Evolutionary conservation across 2,113 vertebrate genomes (phyloP).

Genomic region (Amphiprion ocellaris): DNA sequence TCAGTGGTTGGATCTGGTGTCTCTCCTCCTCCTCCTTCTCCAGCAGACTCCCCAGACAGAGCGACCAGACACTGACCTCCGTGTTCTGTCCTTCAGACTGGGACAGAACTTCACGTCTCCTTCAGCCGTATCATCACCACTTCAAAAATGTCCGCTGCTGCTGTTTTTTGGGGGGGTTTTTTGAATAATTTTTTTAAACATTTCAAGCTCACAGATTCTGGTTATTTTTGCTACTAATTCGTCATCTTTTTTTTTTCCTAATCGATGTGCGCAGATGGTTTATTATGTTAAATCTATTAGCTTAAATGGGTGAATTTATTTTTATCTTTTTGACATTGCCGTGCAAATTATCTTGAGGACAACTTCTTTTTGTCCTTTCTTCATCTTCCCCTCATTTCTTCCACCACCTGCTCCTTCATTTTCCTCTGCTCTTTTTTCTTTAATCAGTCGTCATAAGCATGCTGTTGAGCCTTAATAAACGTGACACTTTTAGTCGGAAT

Average conservation of each 20-base stretch:
- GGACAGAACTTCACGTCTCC: conserved; percentile 17
- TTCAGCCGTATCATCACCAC: not conserved
- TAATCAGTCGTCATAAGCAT: not conserved
- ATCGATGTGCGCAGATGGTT: conserved; percentile 35
- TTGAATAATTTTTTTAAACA: not conserved
- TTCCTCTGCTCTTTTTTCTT: not conserved
- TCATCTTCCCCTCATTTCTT: conserved; percentile 35
- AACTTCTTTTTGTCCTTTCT: conserved; percentile 14
- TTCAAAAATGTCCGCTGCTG: not conserved
- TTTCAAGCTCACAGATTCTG: conserved; percentile 1
- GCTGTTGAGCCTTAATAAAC: conserved; percentile 14
- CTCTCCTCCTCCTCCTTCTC: conserved; percentile 2
- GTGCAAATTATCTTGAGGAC: conserved; percentile 15
- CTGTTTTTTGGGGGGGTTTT: not conserved
- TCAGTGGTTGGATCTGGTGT: conserved; percentile 29
- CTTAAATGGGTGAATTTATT: not conserved
- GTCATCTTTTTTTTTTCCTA: conserved; percentile 15
- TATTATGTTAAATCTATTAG: conserved; percentile 47
- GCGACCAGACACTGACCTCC: conserved; percentile 26
- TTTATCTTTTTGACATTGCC: conserved; percentile 30
- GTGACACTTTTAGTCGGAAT: conserved; percentile 7
- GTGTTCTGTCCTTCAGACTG: conserved; percentile 24
- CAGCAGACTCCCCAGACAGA: conserved; percentile 13
- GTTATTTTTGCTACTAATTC: conserved; percentile 11
- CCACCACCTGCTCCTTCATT: conserved; percentile 57